phyloP scores from a whole-genome alignment of 2,797 vertebrate species.

The Protonibea diacanthus region DNA sequence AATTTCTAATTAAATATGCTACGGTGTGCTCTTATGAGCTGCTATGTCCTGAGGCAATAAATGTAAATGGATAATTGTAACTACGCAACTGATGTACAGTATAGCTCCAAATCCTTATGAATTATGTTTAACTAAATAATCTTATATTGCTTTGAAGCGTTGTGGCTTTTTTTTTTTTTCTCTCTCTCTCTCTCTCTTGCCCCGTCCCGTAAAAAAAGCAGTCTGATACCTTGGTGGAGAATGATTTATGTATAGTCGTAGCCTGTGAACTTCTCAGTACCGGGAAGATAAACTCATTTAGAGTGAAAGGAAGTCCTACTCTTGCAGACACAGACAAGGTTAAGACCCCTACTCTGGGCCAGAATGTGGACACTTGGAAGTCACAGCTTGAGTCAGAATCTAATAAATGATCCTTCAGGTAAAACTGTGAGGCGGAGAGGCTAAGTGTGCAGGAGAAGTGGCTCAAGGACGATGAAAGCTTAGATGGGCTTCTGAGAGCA shows the following conservation, averaged over 20 bases:
- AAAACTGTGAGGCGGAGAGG: constrained; percentile 62
- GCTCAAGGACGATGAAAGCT: constrained; percentile 77
- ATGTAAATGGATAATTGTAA: constrained; percentile 67
- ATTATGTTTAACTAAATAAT: constrained; percentile 69
- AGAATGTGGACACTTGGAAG: constrained; percentile 72
- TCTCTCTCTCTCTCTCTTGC: constrained; percentile 15
- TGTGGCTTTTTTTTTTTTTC: constrained; percentile 37
- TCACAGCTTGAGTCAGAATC: constrained; percentile 76
- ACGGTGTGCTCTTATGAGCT: constrained; percentile 59
- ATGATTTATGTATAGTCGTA: constrained; percentile 65
- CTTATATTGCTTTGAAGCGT: constrained; percentile 47
- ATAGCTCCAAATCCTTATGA: constrained; percentile 62
- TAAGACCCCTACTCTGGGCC: constrained; percentile 72
- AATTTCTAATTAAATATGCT: constrained; percentile 65
- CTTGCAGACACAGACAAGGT: constrained; percentile 70
- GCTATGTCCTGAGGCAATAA: constrained; percentile 67
- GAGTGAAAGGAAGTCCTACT: constrained; percentile 67
- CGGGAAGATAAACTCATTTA: constrained; percentile 71
- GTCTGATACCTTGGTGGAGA: constrained; percentile 61
- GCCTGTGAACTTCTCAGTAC: constrained; percentile 44
- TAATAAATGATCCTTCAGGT: constrained; percentile 82
- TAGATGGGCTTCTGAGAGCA: constrained; percentile 66
- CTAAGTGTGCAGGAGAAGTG: constrained; percentile 67
- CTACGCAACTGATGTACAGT: constrained; percentile 61
- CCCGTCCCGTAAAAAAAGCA: constrained; percentile 59